Base-by-base conservation (phyloP, 1,140 invertebrate species). In the Calosoma granatense region DNA sequence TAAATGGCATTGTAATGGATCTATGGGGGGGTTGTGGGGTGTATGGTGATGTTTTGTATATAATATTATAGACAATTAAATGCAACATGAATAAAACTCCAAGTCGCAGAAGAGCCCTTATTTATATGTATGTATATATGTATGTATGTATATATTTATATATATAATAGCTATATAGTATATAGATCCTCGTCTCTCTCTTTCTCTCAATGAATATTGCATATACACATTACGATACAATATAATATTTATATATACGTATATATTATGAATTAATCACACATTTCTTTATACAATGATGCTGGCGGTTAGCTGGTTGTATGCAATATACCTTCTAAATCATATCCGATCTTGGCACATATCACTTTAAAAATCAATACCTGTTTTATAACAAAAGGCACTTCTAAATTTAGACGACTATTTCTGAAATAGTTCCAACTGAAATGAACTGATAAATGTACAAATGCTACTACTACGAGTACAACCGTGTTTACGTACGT, bases 241-340 rank as follows among this genome's bases (percentile, higher is more conserved):
- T 47, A 47, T 9, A 9, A 36, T 36, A n/a, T n/a, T n/a, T n/a
- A n/a, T n/a, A n/a, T n/a, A n/a, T n/a, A n/a, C n/a, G n/a, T n/a
- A n/a, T n/a, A n/a, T 47, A 47, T 47, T 47, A 47, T 47, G 41
- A 47, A 47, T 30, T 11, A 47, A 11, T 47, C 41, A 47, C 17
- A 47, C 41, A 47, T 47, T 47, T 47, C 3, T 47, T 47, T 47
- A 47, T 47, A 47, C 41, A 47, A n/a, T n/a, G n/a, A n/a, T 47
- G 41, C 41, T 47, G 41, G 41, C 41, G 41, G 41, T 47, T 47
- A 47, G 41, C 41, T 47, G 41, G 41, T 47, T 47, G 41, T 47
- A 30, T 30, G 26, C 26, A 30, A 30, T 30, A 30, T 30, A 30
- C 26, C 26, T 30, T 47, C 41, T 47, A 47, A 47, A 47, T 47